Evolutionary conservation across 2,113 vertebrate species (phyloP), one percentile per base, ranked within the genome.

Genomic region (Pseudonaja textilis): DNA sequence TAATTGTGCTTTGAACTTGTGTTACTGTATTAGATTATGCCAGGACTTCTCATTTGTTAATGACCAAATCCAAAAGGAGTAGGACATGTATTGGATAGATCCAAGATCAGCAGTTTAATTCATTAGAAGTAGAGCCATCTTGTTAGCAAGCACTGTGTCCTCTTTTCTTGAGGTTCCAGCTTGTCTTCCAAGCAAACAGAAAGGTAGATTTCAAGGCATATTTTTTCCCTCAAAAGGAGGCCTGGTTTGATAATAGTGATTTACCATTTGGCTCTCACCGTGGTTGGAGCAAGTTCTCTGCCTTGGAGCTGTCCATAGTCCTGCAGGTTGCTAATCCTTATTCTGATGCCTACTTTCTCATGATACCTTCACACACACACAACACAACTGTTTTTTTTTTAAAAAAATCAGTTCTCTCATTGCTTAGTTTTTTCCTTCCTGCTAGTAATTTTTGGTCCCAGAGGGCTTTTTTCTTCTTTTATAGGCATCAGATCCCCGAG

Each of bases 391-490:
- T 64, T 29, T 0, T 69, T 69, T 0, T 69, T 18, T n/a, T 34
- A 2, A 29, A 42, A 39, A 45, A 45, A 0, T 0, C 7, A 87
- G 0, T 18, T 95, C 34, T 81, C 1, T 54, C 25, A 3, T 57
- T 87, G 18, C 11, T 69, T 20, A 42, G 5, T 3, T 5, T 16
- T 23, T 0, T 0, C 29, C 85, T 47, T 25, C 64, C 91, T 88
- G 52, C 0, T 0, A 39, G 7, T 1, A 8, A 39, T 16, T 93
- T 3, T 26, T 0, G 0, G 1, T 42, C 1, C 34, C 10, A 42
- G n/a, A 47, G 9, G 14, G n/a, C 39, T 88, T 64, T 52, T 6
- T 88, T 54, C 91, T 25, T 20, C 26, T 34, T n/a, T 20, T 61
- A 45, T 86, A 61, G 55, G 45, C 81, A 87, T 87, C 55, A 50